A percentile compares a stretch with the other conserved stretches of the same genome.
These are phyloP conservation scores for Adelphocoris suturalis DNA, from an alignment of 2,888 invertebrate genomes.

Conservation along the genomic window DNA sequence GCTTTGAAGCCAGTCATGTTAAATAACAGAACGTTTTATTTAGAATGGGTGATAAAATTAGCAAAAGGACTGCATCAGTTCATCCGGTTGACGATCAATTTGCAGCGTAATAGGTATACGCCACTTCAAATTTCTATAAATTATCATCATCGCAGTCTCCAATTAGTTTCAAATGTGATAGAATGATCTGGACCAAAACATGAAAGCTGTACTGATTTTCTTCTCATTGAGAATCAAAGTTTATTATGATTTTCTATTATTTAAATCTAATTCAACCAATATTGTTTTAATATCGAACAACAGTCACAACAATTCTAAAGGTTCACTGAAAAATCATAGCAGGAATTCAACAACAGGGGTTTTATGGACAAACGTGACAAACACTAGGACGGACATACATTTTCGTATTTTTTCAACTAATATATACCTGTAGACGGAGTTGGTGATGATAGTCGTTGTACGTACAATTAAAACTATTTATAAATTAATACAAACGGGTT, in stretches of 20 bases:
- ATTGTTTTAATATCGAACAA: no score
- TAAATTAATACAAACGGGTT: background rate
- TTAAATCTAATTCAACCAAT: no score
- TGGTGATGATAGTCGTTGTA: background rate
- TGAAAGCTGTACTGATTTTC: background rate
- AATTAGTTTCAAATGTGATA: background rate
- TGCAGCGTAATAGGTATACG: background rate
- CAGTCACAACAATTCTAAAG: no score
- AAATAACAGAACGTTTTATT: no score
- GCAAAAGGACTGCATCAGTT: constrained; percentile 15
- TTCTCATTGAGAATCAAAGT: no score
- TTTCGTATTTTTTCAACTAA: background rate
- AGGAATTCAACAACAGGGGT: background rate
- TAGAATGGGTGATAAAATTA: no score
- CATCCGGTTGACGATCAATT: constrained; percentile 15
- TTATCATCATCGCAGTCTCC: constrained; percentile 4
- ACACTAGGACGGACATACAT: background rate
- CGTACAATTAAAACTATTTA: background rate
- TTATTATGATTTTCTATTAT: no score
- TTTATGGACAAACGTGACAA: background rate
- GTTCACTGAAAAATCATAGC: no score
- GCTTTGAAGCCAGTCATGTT: no score
- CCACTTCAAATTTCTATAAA: background rate
- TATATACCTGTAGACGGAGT: background rate
- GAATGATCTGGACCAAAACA: background rate